phyloP scores from a whole-genome alignment of 1,140 invertebrate genomes.

The Platorchestia sp. region DNA sequence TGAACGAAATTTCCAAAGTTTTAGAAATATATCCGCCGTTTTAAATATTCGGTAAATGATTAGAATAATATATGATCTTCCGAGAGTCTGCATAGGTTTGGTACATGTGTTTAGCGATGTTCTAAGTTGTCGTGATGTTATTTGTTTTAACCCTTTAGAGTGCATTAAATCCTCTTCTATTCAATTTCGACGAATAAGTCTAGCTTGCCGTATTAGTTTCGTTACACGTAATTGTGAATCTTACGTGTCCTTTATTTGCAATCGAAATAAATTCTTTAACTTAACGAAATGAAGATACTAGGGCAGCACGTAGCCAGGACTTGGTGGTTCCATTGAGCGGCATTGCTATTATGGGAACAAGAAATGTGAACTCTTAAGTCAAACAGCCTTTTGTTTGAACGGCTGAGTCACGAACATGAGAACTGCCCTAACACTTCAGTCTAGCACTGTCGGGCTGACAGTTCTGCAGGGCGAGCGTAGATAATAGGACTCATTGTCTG shows the following conservation, averaged over 20 bases:
- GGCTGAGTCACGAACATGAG: not conserved
- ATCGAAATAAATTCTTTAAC: not conserved
- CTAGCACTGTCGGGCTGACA: not conserved
- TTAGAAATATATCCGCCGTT: no score
- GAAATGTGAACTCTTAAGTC: not conserved
- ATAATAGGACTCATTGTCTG: not conserved
- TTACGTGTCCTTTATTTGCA: not conserved
- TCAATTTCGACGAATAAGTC: no score
- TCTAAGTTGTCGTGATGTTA: no score
- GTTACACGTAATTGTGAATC: not conserved
- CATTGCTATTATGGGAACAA: not conserved
- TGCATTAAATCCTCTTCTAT: no score
- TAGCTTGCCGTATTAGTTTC: no score
- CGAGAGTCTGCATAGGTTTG: no score
- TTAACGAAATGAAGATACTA: not conserved
- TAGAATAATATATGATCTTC: no score
- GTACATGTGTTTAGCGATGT: no score
- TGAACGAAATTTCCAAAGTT: no score
- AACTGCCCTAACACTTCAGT: not conserved
- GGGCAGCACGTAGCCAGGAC: not conserved
- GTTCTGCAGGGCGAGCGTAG: not conserved
- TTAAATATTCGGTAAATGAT: no score
- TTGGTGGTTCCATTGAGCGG: not conserved
- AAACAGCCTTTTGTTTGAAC: not conserved
- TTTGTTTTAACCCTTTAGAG: no score